phyloP scores from a whole-genome alignment of 2,113 vertebrate genomes.

The Scomber colias region DNA sequence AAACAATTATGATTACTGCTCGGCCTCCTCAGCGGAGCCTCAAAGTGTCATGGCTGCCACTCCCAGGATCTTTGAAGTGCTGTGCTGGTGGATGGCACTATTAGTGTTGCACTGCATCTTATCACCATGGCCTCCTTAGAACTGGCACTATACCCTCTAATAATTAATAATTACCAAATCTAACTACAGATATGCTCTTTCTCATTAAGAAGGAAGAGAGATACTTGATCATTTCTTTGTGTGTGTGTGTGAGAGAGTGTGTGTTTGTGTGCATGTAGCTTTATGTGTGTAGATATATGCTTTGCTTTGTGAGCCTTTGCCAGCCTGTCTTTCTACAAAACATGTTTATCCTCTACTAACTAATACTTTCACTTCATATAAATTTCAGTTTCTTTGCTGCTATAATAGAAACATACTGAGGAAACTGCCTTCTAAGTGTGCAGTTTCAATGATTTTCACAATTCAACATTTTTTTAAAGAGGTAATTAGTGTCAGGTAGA shows the following conservation, averaged over 20 bases:
- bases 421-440: background rate
- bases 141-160: slow-evolving; percentile 55
- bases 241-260: background rate
- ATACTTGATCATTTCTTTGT: slow-evolving; percentile 47
- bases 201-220: slow-evolving; percentile 55
- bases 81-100: slow-evolving; percentile 64
- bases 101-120: slow-evolving; percentile 64
- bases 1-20: slow-evolving; percentile 78
- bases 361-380: background rate
- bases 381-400: too few relatives aligned
- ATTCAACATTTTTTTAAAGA: background rate
- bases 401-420: background rate
- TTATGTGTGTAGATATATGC: background rate
- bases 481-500: background rate
- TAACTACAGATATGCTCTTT: slow-evolving; percentile 58
- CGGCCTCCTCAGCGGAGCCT: slow-evolving; percentile 66
- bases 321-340: background rate
- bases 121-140: slow-evolving; percentile 67
- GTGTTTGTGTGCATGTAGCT: slow-evolving; percentile 16
- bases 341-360: background rate
- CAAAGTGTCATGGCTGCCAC: slow-evolving; percentile 73
- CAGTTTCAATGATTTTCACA: background rate
- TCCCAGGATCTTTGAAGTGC: slow-evolving; percentile 75
- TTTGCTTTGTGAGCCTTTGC: background rate
- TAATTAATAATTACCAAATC: slow-evolving; percentile 77